These are phyloP conservation scores for Cosmopolites sordidus DNA, from an alignment of 2,888 invertebrate genomes.

Conservation along the genomic window DNA sequence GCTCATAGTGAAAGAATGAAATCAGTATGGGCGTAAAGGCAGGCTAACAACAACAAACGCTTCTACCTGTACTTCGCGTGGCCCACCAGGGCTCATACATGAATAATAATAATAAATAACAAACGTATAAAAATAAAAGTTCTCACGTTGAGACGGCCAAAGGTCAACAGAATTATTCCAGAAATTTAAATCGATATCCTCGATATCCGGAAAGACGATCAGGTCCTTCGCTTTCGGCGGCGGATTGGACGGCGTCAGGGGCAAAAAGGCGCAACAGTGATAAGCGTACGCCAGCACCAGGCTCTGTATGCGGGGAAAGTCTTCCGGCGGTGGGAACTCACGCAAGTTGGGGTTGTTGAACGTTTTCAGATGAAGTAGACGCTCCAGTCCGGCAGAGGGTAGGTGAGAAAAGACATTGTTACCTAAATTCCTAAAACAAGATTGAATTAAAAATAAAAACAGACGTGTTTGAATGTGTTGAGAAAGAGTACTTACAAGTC, in stretches of 20 bases:
- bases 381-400: conserved; percentile 76
- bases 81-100: too few relatives aligned
- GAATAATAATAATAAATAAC: too few relatives aligned
- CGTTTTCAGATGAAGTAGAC: conserved; percentile 79
- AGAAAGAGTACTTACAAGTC: conserved; percentile 73
- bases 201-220: conserved; percentile 65
- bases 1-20: too few relatives aligned
- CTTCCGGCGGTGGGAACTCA: conserved; percentile 82
- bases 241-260: conserved; percentile 55
- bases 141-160: conserved; percentile 78
- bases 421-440: conserved; percentile 73
- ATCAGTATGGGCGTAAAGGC: too few relatives aligned
- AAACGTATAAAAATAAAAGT: too few relatives aligned
- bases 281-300: conserved; percentile 90
- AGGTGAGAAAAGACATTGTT: conserved; percentile 81
- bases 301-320: conserved; percentile 81
- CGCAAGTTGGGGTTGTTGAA: conserved; percentile 86
- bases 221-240: conserved; percentile 59
- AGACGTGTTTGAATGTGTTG: neutral
- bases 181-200: conserved; percentile 67
- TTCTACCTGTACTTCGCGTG: too few relatives aligned
- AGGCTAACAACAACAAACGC: too few relatives aligned
- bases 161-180: conserved; percentile 80
- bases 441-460: neutral
- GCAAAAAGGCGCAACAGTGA: conserved; percentile 90